Base-by-base conservation (phyloP, 2,113 vertebrate species). In the Sebastes schlegelii region DNA sequence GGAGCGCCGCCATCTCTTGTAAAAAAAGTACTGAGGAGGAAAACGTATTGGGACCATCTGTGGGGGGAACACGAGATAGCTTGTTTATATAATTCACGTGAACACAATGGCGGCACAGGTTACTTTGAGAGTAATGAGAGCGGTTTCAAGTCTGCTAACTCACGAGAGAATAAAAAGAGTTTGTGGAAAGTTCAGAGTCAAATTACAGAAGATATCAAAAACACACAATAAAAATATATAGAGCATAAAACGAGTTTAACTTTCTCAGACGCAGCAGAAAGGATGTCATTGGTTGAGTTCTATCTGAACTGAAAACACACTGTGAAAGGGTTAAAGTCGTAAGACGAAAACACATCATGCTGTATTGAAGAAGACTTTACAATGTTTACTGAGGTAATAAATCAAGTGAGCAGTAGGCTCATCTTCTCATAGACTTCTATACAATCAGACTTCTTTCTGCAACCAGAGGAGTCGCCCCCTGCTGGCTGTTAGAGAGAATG, bases 31-130 rank as follows among this genome's bases (percentile, higher is more conserved):
- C 60, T 2, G 80, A 64, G 69, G 70, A 84, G 79, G 61, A 57
- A 58, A 55, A 23, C 17, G 60, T 74, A 84, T 88, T 77, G 71
- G 63, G 79, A 81, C 52, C 91, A 91, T 89, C 67, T 92, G 91
- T 67, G 54, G 42, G 23, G 51, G 23, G 51, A 77, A 85, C 72
- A 75, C 23, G 78, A 79, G 65, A 84, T 48, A 51, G 61, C 71
- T 62, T 57, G 62, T 83, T 91, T 10, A 40, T 79, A 4, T 75
- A 49, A 72, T 71, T 68, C 66, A 73, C 19, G 2, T 43, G 60
- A 84, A 23, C 69, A 86, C 79, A 71, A 63, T 0, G 66, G 43
- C 76, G 11, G 46, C 1, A 6, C 60, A 21, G 73, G 67, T 58
- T 61, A 55, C 43, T 54, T 26, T 8, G 1, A 34, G 49, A 83